Evolutionary conservation across 2,888 invertebrate genomes (phyloP), one percentile per base, ranked within the genome.

Genomic region (Phrixothrix hirtus): DNA sequence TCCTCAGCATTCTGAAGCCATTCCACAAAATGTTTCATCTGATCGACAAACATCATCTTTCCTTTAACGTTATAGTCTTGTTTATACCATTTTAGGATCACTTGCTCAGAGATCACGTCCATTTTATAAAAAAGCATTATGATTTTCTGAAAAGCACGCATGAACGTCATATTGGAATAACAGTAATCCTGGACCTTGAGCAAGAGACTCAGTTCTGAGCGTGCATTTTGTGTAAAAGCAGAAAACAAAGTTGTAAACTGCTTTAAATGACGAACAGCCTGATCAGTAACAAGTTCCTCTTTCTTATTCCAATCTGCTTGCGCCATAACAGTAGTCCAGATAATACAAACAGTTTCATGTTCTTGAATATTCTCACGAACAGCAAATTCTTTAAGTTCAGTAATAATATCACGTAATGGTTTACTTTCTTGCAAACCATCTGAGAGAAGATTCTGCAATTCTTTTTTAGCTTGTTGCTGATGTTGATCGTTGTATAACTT

Each of bases 241-340:
- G 87, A 88, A 72, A 97, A 84, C 64, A 97, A 79, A 53, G 88
- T 85, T 61, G 93, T 89, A 78, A 92, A 95, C 67, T 84, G 85
- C 68, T 92, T 91, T 70, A 89, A 82, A 78, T 93, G 92, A 75
- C 92, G 90, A 41, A 93, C 85, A 41, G 96, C 95, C 78, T 97
- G 97, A 72, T 96, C 96, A 38, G 95, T 93, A 60, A 97, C 86
- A 66, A 97, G 78, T 76, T 97, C 97, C 64, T 97, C 97, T 75
- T 97, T 97, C 78, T 97, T 97, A 78, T 95, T 97, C 97, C 96
- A 97, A 78, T 97, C 96, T 53, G 93, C 92, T 68, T 92, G 88
- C 43, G 88, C 87, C 96, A 97, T 97, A 67, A 97, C 86, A 60
- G 93, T 92, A 62, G 86, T 87, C 96, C 96, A 97, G 68, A 95